phyloP scores from a whole-genome alignment of 2,797 vertebrate genomes.

The Premnoplex brunnescens region DNA sequence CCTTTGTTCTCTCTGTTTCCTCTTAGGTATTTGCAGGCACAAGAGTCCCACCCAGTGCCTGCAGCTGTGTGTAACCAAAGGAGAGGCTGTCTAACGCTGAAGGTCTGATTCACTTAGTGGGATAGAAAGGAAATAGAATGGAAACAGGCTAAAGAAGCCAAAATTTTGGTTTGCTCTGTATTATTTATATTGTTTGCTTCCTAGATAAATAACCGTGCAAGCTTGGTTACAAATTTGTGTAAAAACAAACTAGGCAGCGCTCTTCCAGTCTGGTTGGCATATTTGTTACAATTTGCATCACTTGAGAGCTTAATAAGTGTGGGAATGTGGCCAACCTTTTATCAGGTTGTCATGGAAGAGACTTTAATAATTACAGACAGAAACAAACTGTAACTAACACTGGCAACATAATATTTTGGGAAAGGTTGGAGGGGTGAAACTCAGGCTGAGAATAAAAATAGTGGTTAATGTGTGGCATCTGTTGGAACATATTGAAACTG shows the following conservation, averaged over 20 bases:
- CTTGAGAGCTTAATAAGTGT: slow-evolving; percentile 45
- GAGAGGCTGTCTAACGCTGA: slow-evolving; percentile 8
- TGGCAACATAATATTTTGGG: slow-evolving; percentile 62
- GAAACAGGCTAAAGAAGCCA: slow-evolving; percentile 12
- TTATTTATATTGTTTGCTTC: slow-evolving; percentile 31
- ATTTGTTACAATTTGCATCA: slow-evolving; percentile 60
- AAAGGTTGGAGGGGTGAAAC: slow-evolving; percentile 53
- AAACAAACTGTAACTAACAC: slow-evolving; percentile 67
- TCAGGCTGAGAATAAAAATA: slow-evolving; percentile 54
- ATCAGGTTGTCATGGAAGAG: slow-evolving; percentile 59
- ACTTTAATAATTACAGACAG: slow-evolving; percentile 63
- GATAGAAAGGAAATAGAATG: slow-evolving; percentile 8
- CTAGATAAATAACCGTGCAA: not conserved
- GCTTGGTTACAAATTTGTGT: slow-evolving; percentile 27
- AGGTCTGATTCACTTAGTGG: slow-evolving; percentile 2
- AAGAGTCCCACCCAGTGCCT: slow-evolving; percentile 43
- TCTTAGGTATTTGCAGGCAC: slow-evolving; percentile 44
- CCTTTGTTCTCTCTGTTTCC: slow-evolving; percentile 26
- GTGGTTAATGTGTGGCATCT: slow-evolving; percentile 57
- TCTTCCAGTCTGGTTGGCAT: slow-evolving; percentile 23
- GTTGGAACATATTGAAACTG: slow-evolving; percentile 42
- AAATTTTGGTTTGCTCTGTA: slow-evolving; percentile 32
- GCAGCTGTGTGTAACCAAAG: slow-evolving; percentile 45
- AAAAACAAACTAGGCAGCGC: slow-evolving; percentile 10
- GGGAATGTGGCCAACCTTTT: slow-evolving; percentile 55